A percentile compares a stretch with the other conserved stretches of the same genome.
These are phyloP conservation scores for Nemopilema nomurai DNA, from an alignment of 30 jellyfish, hydroid and myxozoan genomes.

Conservation along the genomic window DNA sequence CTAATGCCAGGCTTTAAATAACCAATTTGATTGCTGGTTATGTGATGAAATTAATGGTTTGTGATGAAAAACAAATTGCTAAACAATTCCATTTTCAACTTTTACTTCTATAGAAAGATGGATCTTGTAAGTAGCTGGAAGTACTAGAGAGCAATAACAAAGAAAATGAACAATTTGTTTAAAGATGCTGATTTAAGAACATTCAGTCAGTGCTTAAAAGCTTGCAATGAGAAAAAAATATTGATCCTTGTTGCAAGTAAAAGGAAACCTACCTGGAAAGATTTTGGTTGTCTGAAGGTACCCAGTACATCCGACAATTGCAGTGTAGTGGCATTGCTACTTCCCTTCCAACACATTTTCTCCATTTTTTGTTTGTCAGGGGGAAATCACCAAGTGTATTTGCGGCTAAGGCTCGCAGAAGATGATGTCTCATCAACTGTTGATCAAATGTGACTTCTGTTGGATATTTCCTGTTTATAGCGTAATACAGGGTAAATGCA, in stretches of 20 bases:
- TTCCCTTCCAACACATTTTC: neutral
- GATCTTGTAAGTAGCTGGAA: neutral
- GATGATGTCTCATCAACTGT: conserved; percentile 22
- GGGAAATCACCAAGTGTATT: conserved; percentile 1
- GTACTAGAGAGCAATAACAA: neutral
- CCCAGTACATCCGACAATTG: conserved; percentile 7
- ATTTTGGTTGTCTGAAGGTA: conserved; percentile 1
- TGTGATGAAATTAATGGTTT: neutral
- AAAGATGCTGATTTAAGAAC: neutral
- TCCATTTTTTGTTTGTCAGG: neutral
- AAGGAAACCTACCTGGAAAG: neutral
- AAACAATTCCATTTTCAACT: neutral
- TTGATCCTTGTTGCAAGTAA: neutral
- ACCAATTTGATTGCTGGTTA: neutral
- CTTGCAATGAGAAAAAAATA: neutral
- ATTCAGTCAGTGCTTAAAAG: neutral
- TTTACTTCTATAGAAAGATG: neutral
- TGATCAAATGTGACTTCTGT: conserved; percentile 15
- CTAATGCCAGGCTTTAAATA: neutral
- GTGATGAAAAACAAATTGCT: neutral
- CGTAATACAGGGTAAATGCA: conserved; percentile 6
- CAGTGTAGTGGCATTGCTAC: neutral
- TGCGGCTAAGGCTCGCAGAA: conserved; percentile 3
- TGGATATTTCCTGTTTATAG: neutral
- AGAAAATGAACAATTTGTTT: neutral